Percentiles rank a stretch among this genome's conserved stretches.
Evolutionary conservation across 2,888 invertebrate genomes (phyloP).

Genomic region (Artemia sinica): DNA sequence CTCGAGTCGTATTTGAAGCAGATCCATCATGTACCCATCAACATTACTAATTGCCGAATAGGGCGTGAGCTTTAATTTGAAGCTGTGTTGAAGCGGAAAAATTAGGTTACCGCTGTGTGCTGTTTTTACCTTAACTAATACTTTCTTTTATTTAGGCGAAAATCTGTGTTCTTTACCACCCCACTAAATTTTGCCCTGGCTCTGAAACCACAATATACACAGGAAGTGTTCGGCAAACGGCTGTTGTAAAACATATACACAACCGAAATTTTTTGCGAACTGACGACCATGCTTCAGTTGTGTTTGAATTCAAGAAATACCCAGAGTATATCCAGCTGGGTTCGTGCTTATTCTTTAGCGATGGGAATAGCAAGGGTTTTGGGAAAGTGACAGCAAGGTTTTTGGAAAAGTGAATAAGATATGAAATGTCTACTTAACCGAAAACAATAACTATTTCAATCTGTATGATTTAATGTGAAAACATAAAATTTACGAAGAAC

Average conservation of each 20-base stretch:
- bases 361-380: slow-evolving; percentile 67
- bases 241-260: slow-evolving; percentile 54
- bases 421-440: too few species aligned
- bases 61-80: too few species aligned
- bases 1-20: too few species aligned
- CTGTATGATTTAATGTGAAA: too few species aligned
- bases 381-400: slow-evolving; percentile 69
- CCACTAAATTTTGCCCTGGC: slow-evolving; percentile 60
- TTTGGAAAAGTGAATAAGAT: too few species aligned
- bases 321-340: slow-evolving; percentile 71
- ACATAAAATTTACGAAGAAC: too few species aligned
- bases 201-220: slow-evolving; percentile 87
- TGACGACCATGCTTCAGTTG: slow-evolving; percentile 65
- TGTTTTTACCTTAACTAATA: too few species aligned
- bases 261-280: slow-evolving; percentile 50
- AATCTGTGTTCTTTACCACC: slow-evolving; percentile 71
- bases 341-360: slow-evolving; percentile 61
- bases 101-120: too few species aligned
- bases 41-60: too few species aligned
- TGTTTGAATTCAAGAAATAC: slow-evolving; percentile 71
- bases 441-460: too few species aligned
- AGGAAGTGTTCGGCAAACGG: slow-evolving; percentile 86
- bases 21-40: too few species aligned
- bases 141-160: slow-evolving; percentile 48
- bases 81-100: too few species aligned